Percentiles rank a stretch among this genome's conserved stretches.
Conservation (phyloP, 2,113 vertebrate species). For the Myodes glareolus region DNA sequence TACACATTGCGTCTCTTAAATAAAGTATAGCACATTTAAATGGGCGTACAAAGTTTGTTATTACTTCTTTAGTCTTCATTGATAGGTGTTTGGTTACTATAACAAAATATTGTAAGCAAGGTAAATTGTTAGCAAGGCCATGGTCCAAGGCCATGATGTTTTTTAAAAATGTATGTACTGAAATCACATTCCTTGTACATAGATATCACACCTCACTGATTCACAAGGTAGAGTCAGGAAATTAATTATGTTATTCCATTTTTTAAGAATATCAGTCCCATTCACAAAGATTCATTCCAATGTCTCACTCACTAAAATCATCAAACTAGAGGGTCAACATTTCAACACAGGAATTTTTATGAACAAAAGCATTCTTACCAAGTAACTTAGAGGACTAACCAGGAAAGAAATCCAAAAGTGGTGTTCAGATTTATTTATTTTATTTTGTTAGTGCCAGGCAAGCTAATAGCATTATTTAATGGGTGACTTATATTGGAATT, state of each 20-base stretch:
- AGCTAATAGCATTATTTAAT: background rate
- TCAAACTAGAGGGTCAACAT: background rate
- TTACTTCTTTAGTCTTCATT: background rate
- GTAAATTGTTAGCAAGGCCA: background rate
- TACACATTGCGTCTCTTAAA: background rate
- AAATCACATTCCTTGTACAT: background rate
- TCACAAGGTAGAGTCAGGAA: too few species aligned
- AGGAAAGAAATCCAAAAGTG: background rate
- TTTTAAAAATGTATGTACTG: fast-evolving
- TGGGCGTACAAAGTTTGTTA: background rate
- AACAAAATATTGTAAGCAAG: background rate
- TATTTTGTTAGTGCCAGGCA: background rate
- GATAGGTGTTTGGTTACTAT: background rate
- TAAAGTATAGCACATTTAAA: background rate
- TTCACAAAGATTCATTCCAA: background rate
- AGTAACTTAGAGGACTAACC: constrained; percentile 14
- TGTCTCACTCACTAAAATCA: background rate
- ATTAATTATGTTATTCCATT: fast-evolving
- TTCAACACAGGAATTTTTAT: background rate
- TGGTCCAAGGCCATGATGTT: too few species aligned
- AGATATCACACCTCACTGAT: background rate
- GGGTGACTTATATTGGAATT: background rate
- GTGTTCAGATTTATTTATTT: background rate
- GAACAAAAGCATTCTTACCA: background rate
- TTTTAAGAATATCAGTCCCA: background rate